Conservation (phyloP, 2,888 invertebrate species). For the Leucophenga maculata region DNA sequence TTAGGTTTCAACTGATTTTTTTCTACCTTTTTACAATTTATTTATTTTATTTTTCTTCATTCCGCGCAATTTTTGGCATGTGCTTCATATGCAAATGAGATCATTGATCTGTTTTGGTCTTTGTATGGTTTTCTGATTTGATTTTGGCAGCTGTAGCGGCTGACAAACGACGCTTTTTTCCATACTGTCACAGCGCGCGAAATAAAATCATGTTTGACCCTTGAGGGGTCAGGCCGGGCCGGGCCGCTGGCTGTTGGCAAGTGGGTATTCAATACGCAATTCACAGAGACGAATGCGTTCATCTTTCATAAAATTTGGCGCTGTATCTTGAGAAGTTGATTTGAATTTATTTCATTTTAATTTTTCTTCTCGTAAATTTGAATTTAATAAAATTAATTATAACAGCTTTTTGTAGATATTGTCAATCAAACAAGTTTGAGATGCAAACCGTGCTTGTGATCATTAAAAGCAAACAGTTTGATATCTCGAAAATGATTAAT, state of each 20-base stretch:
- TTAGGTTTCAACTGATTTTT: slow-evolving; percentile 51
- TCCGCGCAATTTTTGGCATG: slow-evolving; percentile 28
- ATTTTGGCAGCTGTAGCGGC: background rate
- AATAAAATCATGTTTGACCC: slow-evolving; percentile 60
- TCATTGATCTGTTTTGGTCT: slow-evolving; percentile 66
- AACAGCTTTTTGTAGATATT: slow-evolving; percentile 19
- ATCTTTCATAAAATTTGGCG: background rate
- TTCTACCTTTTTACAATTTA: slow-evolving; percentile 24
- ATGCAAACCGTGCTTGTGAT: background rate
- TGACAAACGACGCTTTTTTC: slow-evolving; percentile 25
- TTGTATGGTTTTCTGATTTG: slow-evolving; percentile 23
- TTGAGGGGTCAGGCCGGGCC: slow-evolving; percentile 53
- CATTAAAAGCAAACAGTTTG: no score
- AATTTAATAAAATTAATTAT: slow-evolving; percentile 65
- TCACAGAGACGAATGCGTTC: background rate
- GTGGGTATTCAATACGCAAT: no score
- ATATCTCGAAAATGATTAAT: no score
- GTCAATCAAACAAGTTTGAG: slow-evolving; percentile 1
- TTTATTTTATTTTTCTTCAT: slow-evolving; percentile 43
- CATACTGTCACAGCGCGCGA: slow-evolving; percentile 38
- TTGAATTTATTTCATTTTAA: slow-evolving; percentile 30
- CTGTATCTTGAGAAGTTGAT: slow-evolving; percentile 2
- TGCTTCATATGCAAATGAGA: slow-evolving; percentile 61
- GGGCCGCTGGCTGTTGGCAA: no score
- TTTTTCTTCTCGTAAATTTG: slow-evolving; percentile 53